Evolutionary conservation across 2,888 invertebrate species (phyloP).

Genomic region (Steinernema carpocapsae): DNA sequence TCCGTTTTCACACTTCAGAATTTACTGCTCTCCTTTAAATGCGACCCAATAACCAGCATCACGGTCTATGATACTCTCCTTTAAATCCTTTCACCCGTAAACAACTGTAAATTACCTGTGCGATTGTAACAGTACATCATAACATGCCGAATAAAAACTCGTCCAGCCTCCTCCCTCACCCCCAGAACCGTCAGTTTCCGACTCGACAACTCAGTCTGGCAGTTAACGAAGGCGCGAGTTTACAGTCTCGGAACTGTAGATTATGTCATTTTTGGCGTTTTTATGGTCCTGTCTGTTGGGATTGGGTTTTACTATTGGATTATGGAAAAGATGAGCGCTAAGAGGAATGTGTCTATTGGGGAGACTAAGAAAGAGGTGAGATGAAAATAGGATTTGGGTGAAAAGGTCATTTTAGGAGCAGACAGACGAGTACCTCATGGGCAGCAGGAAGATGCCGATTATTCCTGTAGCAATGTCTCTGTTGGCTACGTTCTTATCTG

Average conservation of each 20-base stretch:
- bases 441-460: slow-evolving; percentile 57
- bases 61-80: no score
- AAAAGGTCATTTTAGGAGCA: slow-evolving; percentile 23
- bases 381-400: no score
- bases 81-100: no score
- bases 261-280: slow-evolving; percentile 54
- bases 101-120: no score
- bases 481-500: slow-evolving; percentile 61
- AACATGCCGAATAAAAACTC: no score
- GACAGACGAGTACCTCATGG: slow-evolving; percentile 62
- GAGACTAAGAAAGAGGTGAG: not conserved
- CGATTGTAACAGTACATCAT: no score
- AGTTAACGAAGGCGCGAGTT: not conserved
- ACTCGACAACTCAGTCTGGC: no score
- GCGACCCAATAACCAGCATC: no score
- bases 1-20: no score
- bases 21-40: no score
- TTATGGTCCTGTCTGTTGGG: slow-evolving; percentile 54
- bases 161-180: no score
- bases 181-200: no score
- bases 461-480: slow-evolving; percentile 59
- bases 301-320: slow-evolving; percentile 58
- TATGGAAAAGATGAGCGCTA: slow-evolving; percentile 38
- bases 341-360: slow-evolving; percentile 44
- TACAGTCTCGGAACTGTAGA: slow-evolving; percentile 39